A percentile compares a stretch with the other conserved stretches of the same genome.
Evolutionary conservation across 1,140 invertebrate genomes (phyloP).

Genomic region (Lamellibrachia luymesi): DNA sequence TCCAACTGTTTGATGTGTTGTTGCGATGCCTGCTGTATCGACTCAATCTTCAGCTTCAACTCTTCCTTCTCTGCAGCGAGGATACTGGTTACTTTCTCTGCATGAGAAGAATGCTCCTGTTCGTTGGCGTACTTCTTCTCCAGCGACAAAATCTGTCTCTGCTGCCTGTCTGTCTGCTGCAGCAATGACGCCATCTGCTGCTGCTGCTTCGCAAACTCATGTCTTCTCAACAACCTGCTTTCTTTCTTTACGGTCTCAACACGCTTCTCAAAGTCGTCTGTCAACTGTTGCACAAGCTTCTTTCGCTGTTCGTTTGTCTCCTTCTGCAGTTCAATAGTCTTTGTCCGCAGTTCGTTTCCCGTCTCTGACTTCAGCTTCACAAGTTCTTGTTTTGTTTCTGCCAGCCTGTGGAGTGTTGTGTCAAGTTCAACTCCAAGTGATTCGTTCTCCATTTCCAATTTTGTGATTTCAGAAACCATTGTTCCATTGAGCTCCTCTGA

Average conservation of each 20-base stretch:
- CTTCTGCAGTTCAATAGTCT: constrained; percentile 9
- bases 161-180: neutral
- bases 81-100: neutral
- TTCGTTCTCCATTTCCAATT: constrained; percentile 18
- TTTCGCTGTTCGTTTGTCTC: constrained; percentile 14
- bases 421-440: neutral
- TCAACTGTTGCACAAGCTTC: neutral
- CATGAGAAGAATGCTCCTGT: neutral
- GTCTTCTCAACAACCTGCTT: neutral
- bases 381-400: neutral
- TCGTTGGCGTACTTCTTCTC: neutral
- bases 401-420: neutral
- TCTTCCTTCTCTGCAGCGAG: neutral
- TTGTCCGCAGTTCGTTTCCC: neutral
- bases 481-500: constrained; percentile 15
- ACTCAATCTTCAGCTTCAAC: neutral
- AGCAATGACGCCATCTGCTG: neutral
- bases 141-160: neutral
- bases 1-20: constrained; percentile 6
- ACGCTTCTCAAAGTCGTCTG: neutral
- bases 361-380: constrained; percentile 7
- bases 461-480: constrained; percentile 11
- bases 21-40: neutral
- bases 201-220: neutral
- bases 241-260: neutral